A percentile compares a stretch with the other conserved stretches of the same genome.
These are phyloP conservation scores for Nothura maculosa DNA, from an alignment of 2,797 vertebrate genomes.

Conservation along the genomic window DNA sequence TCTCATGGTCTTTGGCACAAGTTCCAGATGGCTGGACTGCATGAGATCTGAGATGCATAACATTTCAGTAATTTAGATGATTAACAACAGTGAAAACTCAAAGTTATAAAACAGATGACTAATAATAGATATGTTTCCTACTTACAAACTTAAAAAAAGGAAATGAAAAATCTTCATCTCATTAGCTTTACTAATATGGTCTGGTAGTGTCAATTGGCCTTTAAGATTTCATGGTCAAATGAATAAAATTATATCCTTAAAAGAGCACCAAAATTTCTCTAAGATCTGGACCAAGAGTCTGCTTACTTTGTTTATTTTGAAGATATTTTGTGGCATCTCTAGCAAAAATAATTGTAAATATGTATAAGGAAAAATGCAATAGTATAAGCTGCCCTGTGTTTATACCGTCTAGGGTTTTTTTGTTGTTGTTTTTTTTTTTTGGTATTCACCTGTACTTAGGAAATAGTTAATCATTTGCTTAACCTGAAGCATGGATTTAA, in stretches of 20 bases:
- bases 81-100: neutral
- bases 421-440: neutral
- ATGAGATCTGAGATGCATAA: neutral
- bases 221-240: neutral
- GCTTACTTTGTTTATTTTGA: neutral
- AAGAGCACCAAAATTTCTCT: neutral
- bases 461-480: neutral
- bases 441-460: neutral
- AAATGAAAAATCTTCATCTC: neutral
- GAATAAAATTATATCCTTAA: neutral
- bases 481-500: neutral
- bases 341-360: neutral
- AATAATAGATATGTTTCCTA: neutral
- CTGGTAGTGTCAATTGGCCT: neutral
- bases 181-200: neutral
- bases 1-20: neutral
- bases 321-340: neutral
- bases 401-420: neutral
- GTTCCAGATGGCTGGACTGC: slow-evolving; percentile 11
- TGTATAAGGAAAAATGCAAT: neutral
- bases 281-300: neutral
- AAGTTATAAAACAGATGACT: neutral
- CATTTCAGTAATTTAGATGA: neutral
- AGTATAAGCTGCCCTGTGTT: neutral
- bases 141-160: neutral